Conservation (phyloP, 2,888 invertebrate species). For the Dicyrtoma fusca region DNA sequence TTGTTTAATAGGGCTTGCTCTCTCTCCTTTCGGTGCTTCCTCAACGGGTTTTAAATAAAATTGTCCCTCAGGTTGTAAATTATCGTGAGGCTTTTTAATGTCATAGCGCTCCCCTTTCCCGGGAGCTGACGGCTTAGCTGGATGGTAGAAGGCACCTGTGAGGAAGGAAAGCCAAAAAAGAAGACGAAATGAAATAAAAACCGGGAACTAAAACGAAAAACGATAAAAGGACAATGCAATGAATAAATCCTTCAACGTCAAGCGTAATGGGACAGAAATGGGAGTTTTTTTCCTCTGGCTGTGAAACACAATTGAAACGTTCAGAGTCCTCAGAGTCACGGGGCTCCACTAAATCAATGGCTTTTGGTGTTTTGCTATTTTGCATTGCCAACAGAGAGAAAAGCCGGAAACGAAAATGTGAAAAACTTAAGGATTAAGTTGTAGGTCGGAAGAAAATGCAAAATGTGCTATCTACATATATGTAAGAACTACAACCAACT, state of each 20-base stretch:
- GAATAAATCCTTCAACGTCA: slow-evolving; percentile 17
- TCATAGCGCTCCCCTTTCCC: slow-evolving; percentile 26
- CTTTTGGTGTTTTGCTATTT: background rate
- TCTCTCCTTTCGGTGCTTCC: slow-evolving; percentile 42
- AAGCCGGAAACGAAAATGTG: background rate
- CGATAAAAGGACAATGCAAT: background rate
- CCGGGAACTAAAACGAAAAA: background rate
- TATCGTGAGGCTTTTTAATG: slow-evolving; percentile 60
- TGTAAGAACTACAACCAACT: no score
- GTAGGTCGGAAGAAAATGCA: background rate
- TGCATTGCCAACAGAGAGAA: background rate
- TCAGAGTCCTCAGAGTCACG: background rate
- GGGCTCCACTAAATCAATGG: no score
- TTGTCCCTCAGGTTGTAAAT: slow-evolving; percentile 65
- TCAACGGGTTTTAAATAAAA: slow-evolving; percentile 59
- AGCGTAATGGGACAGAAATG: slow-evolving; percentile 12
- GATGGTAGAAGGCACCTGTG: slow-evolving; percentile 37
- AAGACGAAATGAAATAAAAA: slow-evolving; percentile 5
- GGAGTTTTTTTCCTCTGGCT: background rate
- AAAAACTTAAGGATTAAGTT: background rate
- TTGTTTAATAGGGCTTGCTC: slow-evolving; percentile 61
- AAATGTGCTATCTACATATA: background rate
- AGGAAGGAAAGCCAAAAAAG: background rate
- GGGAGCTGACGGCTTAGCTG: slow-evolving; percentile 25
- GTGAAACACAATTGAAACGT: slow-evolving; percentile 21